Base-by-base conservation (phyloP, 2,797 vertebrate genomes). In the Eupleurogrammus muticus region DNA sequence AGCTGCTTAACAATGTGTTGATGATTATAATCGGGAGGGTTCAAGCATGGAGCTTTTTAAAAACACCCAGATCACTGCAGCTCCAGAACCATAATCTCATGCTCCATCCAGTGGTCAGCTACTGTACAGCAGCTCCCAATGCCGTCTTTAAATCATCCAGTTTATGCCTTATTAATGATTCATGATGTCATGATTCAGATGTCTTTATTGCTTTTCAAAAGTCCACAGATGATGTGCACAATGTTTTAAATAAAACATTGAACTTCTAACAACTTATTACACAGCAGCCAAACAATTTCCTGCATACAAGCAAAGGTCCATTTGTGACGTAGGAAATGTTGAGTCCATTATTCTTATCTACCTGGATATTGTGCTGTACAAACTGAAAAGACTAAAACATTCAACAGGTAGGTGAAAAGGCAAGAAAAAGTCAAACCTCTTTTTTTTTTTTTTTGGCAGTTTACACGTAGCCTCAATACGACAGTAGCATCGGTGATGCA, bases 191-290 rank as follows among this genome's bases (percentile, higher is more conserved):
- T 74, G n/a, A 77, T 61, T 75, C 60, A 52, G 0, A 66, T 23
- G 40, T 54, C n/a, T 90, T 90, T 85, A 86, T 85, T 86, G 24
- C 54, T 38, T 73, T 68, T 65, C 58, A 51, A 61, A 57, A 38
- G 16, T 77, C 23, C 24, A 74, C 54, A 77, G 35, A 28, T 28
- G 47, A 63, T 70, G 2, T 75, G 28, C 28, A 28, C 55, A 11
- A 16, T 70, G 47, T 73, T 76, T 49, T 57, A 76, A 78, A 76
- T 60, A 49, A 55, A 64, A 73, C 58, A 69, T 47, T 47, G 40
- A 9, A 55, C 42, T 3, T 75, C 19, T 16, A 44, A 58, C 46
- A 28, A 23, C 8, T 28, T 7, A 9, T 36, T 57, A 49, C 61
- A 61, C 38, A 51, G 60, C 73, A 72, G 55, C 14, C 56, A 55